Evolutionary conservation across 2,797 vertebrate species (phyloP).

Genomic region (Myotis pilosus): DNA sequence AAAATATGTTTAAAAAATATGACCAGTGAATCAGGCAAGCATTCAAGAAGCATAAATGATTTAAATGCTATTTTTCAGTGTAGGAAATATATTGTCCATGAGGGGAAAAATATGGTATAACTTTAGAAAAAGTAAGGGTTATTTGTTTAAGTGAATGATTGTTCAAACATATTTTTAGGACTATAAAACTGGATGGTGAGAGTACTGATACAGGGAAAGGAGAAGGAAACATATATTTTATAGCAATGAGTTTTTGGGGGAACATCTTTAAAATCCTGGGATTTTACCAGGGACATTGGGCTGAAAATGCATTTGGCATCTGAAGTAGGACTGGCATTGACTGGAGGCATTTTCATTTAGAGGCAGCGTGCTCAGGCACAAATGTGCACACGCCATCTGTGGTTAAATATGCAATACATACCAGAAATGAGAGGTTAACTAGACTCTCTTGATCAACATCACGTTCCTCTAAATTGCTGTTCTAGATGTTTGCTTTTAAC

Average conservation of each 20-base stretch:
- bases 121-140: not conserved
- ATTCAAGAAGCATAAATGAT: not conserved
- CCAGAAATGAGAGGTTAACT: not conserved
- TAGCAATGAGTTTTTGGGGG: not conserved
- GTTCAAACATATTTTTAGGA: not conserved
- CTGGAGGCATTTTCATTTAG: not conserved
- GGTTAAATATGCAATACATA: not conserved
- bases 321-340: not conserved
- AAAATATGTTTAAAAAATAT: not conserved
- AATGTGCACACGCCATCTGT: not conserved
- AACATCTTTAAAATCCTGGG: not conserved
- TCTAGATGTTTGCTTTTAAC: not conserved
- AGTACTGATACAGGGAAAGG: not conserved
- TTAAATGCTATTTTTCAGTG: not conserved
- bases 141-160: not conserved
- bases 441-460: not conserved
- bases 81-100: not conserved
- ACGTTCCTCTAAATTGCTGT: not conserved
- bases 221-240: not conserved
- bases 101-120: not conserved
- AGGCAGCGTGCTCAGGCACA: not conserved
- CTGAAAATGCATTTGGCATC: not conserved
- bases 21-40: not conserved
- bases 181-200: not conserved
- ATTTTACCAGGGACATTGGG: not conserved